Evolutionary conservation across 1,140 invertebrate genomes (phyloP).

Genomic region (Heliconius congener): DNA sequence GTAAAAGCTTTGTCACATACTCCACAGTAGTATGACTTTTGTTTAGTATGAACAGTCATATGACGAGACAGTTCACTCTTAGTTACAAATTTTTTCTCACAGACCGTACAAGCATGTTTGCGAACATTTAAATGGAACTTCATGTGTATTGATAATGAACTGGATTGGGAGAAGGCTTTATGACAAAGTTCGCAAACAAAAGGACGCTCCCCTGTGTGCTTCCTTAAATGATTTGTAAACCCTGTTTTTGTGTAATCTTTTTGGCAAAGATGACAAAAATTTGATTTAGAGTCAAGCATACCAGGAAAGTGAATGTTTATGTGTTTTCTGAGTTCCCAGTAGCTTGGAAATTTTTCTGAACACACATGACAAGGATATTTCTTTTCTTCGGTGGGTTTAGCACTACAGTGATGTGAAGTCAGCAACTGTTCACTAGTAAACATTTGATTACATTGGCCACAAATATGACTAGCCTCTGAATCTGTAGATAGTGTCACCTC

Average conservation of each 20-base stretch:
- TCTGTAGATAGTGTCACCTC: slow-evolving; percentile 80
- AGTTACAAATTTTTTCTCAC: slow-evolving; percentile 84
- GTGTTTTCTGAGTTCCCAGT: slow-evolving; percentile 79
- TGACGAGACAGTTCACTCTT: slow-evolving; percentile 83
- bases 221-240: slow-evolving; percentile 88
- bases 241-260: slow-evolving; percentile 81
- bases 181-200: slow-evolving; percentile 85
- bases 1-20: slow-evolving; percentile 82
- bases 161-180: slow-evolving; percentile 84
- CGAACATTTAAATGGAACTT: slow-evolving; percentile 84
- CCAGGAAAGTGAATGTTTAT: slow-evolving; percentile 80
- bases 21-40: slow-evolving; percentile 83
- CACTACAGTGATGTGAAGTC: slow-evolving; percentile 70
- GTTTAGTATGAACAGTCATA: slow-evolving; percentile 83
- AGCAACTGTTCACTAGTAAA: slow-evolving; percentile 73
- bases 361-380: slow-evolving; percentile 80
- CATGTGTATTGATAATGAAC: slow-evolving; percentile 84
- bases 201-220: slow-evolving; percentile 93
- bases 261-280: slow-evolving; percentile 80
- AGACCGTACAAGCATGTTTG: slow-evolving; percentile 80
- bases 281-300: slow-evolving; percentile 80
- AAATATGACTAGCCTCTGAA: slow-evolving; percentile 77
- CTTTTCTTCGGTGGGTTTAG: slow-evolving; percentile 71
- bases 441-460: slow-evolving; percentile 76
- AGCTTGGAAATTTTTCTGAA: slow-evolving; percentile 77